Evolutionary conservation across 2,888 invertebrate species (phyloP).

Genomic region (Pammene fasciana): DNA sequence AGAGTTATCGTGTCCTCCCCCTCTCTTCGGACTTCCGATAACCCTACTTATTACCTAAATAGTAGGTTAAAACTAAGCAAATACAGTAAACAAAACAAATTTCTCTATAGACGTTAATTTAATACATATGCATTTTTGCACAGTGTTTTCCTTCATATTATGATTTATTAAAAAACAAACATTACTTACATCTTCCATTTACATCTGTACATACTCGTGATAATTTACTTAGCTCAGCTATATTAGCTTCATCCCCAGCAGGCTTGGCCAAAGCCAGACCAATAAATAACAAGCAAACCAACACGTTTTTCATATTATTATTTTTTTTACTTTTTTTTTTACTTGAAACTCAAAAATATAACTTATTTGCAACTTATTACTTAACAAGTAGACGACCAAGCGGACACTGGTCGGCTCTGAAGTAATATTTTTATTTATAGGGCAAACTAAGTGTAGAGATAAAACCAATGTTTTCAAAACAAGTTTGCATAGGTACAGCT

Average conservation of each 20-base stretch:
- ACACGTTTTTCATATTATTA: constrained; percentile 50
- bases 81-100: no score
- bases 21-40: no score
- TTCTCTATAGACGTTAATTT: no score
- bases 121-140: no score
- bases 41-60: no score
- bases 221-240: no score
- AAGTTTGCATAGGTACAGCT: constrained; percentile 13
- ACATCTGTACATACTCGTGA: constrained; percentile 58
- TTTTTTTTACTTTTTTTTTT: no score
- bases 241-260: constrained; percentile 29
- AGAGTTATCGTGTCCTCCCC: no score
- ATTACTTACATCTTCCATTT: constrained; percentile 61
- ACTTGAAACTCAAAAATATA: neutral
- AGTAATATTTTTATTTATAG: constrained; percentile 11
- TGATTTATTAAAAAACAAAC: neutral
- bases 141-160: no score
- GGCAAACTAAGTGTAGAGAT: constrained; percentile 19
- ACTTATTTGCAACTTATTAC: no score
- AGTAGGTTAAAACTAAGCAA: no score
- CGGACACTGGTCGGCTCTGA: constrained; percentile 10
- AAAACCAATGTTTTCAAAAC: constrained; percentile 32
- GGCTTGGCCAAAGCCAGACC: constrained; percentile 46
- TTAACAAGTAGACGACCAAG: constrained; percentile 32
- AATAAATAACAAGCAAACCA: constrained; percentile 46